Evolutionary conservation across 2,888 invertebrate genomes (phyloP).

Genomic region (Tuta absoluta): DNA sequence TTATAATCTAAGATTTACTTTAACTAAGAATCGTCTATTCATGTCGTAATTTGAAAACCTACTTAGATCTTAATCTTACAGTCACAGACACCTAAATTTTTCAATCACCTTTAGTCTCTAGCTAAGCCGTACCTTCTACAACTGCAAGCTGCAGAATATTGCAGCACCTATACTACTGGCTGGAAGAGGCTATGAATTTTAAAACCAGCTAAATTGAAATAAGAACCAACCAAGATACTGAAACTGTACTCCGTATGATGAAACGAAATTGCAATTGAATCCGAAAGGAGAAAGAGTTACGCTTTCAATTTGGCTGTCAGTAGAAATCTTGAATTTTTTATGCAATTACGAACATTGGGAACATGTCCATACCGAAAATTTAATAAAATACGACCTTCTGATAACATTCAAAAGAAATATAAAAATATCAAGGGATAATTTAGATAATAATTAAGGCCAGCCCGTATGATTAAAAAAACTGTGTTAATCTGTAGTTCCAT

Average conservation of each 20-base stretch:
- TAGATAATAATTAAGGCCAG: too few species aligned
- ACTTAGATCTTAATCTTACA: neutral
- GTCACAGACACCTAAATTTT: neutral
- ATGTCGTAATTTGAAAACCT: too few species aligned
- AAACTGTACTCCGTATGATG: conserved; percentile 3
- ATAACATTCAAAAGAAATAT: too few species aligned
- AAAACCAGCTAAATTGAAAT: conserved; percentile 49
- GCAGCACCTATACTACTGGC: neutral
- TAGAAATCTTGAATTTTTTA: too few species aligned
- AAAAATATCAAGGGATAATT: too few species aligned
- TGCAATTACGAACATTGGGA: too few species aligned
- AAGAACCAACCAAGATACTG: conserved; percentile 27
- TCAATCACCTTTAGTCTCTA: neutral
- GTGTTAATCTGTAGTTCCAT: too few species aligned
- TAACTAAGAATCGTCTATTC: too few species aligned
- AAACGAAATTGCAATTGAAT: neutral
- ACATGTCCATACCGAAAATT: too few species aligned
- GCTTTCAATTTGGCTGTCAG: neutral
- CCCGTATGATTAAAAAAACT: too few species aligned
- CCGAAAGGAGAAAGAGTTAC: neutral
- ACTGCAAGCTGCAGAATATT: neutral
- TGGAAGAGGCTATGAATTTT: conserved; percentile 44
- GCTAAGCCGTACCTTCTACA: neutral
- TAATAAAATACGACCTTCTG: too few species aligned
- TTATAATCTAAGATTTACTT: too few species aligned